Percentiles rank a stretch among this genome's conserved stretches.
Evolutionary conservation across 2,113 vertebrate species (phyloP).

Genomic region (Chamaea fasciata): DNA sequence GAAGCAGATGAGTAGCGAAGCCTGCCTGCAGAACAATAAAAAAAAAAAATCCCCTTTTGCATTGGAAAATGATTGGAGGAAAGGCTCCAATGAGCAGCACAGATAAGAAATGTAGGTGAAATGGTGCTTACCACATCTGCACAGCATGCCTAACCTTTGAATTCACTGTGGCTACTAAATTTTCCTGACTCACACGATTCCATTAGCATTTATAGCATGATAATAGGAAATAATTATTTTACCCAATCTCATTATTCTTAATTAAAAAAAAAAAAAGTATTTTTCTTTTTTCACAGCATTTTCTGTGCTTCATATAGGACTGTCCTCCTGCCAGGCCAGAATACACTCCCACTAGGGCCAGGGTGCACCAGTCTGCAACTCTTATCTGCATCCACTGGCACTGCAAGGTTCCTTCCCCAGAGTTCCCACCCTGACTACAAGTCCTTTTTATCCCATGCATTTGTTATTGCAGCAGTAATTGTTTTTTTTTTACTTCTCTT

Average conservation of each 20-base stretch:
- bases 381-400: not conserved
- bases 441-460: not conserved
- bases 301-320: not conserved
- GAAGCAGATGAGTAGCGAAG: not conserved
- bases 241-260: not conserved
- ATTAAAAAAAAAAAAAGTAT: not conserved
- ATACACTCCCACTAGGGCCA: fast-evolving
- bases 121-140: not conserved
- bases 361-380: not conserved
- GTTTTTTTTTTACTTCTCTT: not conserved
- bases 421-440: not conserved
- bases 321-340: not conserved
- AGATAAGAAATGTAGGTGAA: not conserved
- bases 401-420: not conserved
- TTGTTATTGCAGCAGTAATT: not conserved
- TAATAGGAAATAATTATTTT: not conserved
- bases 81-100: not conserved
- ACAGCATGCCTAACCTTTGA: not conserved
- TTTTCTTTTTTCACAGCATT: fast-evolving
- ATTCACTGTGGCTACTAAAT: not conserved
- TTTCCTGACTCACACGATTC: not conserved
- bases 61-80: not conserved
- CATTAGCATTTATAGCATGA: not conserved
- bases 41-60: not conserved
- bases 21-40: not conserved